Conservation (phyloP, 2,113 vertebrate species). For the Corythoichthys haematopterus region DNA sequence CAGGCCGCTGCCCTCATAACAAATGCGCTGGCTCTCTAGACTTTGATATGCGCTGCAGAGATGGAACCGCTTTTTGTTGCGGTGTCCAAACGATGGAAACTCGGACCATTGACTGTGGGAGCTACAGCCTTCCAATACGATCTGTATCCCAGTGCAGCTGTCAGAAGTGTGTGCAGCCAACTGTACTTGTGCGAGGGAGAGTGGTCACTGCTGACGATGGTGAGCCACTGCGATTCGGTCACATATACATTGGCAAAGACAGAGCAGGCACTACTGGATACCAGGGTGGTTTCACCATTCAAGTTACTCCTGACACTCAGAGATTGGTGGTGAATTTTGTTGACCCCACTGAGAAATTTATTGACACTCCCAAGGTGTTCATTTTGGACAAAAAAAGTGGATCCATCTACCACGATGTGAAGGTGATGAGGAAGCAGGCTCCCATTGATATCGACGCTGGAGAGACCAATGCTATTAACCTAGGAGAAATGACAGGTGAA, state of each 20-base stretch:
- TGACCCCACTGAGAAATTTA: slow-evolving; percentile 76
- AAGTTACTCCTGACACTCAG: slow-evolving; percentile 75
- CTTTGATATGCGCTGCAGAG: slow-evolving; percentile 74
- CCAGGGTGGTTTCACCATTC: slow-evolving; percentile 88
- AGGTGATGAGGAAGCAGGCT: slow-evolving; percentile 81
- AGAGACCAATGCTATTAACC: slow-evolving; percentile 73
- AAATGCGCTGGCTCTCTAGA: slow-evolving; percentile 71
- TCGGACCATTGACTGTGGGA: slow-evolving; percentile 73
- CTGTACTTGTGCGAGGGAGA: slow-evolving; percentile 79
- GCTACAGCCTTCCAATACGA: slow-evolving; percentile 78
- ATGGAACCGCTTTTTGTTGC: slow-evolving; percentile 73
- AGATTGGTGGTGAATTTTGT: slow-evolving; percentile 86
- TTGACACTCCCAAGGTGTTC: slow-evolving; percentile 86
- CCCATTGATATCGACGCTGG: slow-evolving; percentile 75
- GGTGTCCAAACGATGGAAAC: slow-evolving; percentile 77
- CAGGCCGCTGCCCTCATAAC: slow-evolving; percentile 79
- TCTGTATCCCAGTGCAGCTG: slow-evolving; percentile 83
- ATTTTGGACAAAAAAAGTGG: slow-evolving; percentile 84
- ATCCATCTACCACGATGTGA: slow-evolving; percentile 86
- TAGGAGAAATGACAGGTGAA: slow-evolving; percentile 75
- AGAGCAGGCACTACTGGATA: slow-evolving; percentile 85
- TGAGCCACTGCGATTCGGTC: slow-evolving; percentile 87
- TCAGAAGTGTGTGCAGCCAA: slow-evolving; percentile 78
- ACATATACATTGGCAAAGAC: slow-evolving; percentile 80
- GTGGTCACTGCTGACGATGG: slow-evolving; percentile 80